Evolutionary conservation across 2,888 invertebrate genomes (phyloP), one percentile per base, ranked within the genome.

Genomic region (Ommatoiulus sabulosus): DNA sequence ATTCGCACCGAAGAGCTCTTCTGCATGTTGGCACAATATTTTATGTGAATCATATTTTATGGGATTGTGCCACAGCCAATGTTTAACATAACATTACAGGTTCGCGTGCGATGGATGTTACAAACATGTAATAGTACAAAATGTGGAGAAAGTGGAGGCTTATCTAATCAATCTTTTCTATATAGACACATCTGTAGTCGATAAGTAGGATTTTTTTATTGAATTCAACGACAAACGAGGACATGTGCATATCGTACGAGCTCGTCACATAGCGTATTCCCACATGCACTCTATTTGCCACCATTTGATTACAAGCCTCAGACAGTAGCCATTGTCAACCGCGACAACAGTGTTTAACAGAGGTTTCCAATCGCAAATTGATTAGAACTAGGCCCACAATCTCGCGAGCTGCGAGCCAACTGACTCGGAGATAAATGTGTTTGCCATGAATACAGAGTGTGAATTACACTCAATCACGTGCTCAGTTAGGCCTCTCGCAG

Each of bases 341-440:
- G n/a, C 6, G 63, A 63, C 63, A 20, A 20, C 63, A 63, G 63
- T 20, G 80, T 24, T 35, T 10, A 80, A 72, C 72, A 24, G 24
- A 8, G 35, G 35, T 80, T 80, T 52, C 12, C 80, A 80, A 80
- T 80, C 80, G 80, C 35, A 80, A 80, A 80, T 80, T 80, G 80
- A 80, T 80, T 35, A 35, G 12, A 72, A 24, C 12, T 24, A 80
- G 35, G 63, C n/a, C 63, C n/a, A 1, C 80, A 80, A 10, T 10
- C 12, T 24, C 8, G 12, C 12, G 12, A 24, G 24, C 35, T 12
- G 15, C 2, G 80, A 24, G 24, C 35, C 80, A 20, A 80, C 35
- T 12, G 80, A 80, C 80, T 80, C 57, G 57, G 24, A 24, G 80
- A 80, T 80, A 80, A 80, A 80, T 80, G 80, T 80, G 80, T 35